Evolutionary conservation across 2,888 invertebrate species (phyloP).

Genomic region (Cosmia trapezina): DNA sequence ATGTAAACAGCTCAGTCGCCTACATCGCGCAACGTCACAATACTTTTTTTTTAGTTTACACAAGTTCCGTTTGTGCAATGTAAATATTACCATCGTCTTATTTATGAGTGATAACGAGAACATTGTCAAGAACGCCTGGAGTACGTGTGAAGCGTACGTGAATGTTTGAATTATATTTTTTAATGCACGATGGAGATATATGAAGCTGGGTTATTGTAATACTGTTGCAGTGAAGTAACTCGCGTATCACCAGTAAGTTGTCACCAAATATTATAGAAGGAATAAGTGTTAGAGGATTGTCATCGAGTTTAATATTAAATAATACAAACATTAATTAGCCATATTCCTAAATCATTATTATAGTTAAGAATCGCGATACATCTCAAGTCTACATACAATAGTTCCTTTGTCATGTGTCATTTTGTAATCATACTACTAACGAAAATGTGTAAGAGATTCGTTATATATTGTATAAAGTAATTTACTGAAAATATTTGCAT

Average conservation of each 20-base stretch:
- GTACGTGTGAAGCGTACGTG: conserved; percentile 54
- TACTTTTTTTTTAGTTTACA: conserved; percentile 62
- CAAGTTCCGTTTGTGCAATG: conserved; percentile 78
- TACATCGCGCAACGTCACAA: conserved; percentile 54
- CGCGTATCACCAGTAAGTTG: conserved; percentile 61
- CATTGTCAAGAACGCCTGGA: conserved; percentile 60
- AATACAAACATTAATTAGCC: conserved; percentile 80
- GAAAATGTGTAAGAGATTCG: conserved; percentile 83
- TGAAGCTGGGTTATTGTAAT: conserved; percentile 51
- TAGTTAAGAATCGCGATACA: conserved; percentile 78
- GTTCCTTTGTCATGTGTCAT: conserved; percentile 91
- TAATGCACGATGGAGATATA: conserved; percentile 46
- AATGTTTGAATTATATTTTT: conserved; percentile 62
- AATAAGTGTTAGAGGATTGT: conserved; percentile 76
- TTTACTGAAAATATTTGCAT: conserved; percentile 87
- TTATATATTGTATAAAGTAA: conserved; percentile 86
- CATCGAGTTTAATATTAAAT: conserved; percentile 76
- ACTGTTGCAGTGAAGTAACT: conserved; percentile 38
- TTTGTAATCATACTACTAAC: conserved; percentile 86
- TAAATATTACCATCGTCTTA: conserved; percentile 76
- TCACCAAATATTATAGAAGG: conserved; percentile 84
- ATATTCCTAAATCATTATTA: conserved; percentile 82
- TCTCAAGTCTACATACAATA: conserved; percentile 89
- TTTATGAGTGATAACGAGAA: conserved; percentile 68
- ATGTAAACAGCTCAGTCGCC: conserved; percentile 35